Conservation (phyloP, 2,888 invertebrate species). For the Tachina lurida region DNA sequence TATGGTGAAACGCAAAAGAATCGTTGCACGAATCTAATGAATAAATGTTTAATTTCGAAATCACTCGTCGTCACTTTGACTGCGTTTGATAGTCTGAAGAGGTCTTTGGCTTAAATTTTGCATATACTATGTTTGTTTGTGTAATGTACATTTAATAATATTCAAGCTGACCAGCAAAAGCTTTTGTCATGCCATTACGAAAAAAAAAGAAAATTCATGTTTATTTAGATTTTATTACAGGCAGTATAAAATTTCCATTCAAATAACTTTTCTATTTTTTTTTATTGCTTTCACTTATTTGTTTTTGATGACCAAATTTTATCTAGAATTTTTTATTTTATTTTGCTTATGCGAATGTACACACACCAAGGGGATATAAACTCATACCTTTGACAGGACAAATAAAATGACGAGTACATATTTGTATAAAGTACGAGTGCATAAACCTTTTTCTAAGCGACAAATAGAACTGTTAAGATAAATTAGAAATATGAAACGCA, state of each 20-base stretch:
- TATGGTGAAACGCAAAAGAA: too few species aligned
- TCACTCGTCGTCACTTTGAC: too few species aligned
- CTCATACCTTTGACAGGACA: not conserved
- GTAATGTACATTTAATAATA: not conserved
- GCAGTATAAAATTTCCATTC: not conserved
- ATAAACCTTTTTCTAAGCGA: not conserved
- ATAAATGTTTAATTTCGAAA: too few species aligned
- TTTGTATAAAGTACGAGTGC: not conserved
- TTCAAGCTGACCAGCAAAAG: constrained; percentile 11
- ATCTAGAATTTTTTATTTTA: not conserved
- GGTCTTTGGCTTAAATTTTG: too few species aligned
- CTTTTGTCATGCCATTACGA: constrained; percentile 28
- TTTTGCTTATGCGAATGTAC: not conserved
- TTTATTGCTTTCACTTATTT: not conserved
- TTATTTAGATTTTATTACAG: not conserved
- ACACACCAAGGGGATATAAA: not conserved
- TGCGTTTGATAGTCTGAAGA: too few species aligned
- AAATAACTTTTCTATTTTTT: not conserved
- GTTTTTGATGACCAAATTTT: not conserved
- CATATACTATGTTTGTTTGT: not conserved
- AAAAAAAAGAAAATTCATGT: constrained; percentile 21
- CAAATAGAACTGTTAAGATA: not conserved
- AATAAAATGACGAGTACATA: not conserved
- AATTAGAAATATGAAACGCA: not conserved
- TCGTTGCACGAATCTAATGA: too few species aligned